These are phyloP conservation scores for Phalacrocorax carbo DNA, from an alignment of 2,113 vertebrate genomes.

Conservation along the genomic window DNA sequence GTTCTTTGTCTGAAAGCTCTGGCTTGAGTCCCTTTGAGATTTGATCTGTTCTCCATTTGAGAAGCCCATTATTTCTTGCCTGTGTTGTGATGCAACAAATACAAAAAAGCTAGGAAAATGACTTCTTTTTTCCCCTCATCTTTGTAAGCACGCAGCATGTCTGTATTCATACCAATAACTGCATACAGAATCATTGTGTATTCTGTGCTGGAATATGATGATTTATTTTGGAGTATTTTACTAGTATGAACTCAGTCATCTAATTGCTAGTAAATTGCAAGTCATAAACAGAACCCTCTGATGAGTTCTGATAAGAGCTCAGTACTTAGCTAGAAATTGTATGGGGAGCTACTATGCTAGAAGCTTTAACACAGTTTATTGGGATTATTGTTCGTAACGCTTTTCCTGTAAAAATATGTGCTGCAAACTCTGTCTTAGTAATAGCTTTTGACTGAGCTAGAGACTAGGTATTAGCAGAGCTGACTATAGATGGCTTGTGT, in stretches of 20 bases:
- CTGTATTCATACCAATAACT: not conserved
- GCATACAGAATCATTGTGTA: not conserved
- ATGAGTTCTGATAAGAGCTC: constrained; percentile 3
- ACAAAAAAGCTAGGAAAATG: not conserved
- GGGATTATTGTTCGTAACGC: not conserved
- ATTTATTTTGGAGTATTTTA: constrained; percentile 8
- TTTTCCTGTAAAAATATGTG: not conserved
- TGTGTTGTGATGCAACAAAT: not conserved
- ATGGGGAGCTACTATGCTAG: not conserved
- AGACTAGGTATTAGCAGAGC: not conserved
- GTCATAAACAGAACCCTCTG: not conserved
- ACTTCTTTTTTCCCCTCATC: no score
- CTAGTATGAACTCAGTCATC: not conserved
- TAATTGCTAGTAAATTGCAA: constrained; percentile 28
- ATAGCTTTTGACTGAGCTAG: not conserved
- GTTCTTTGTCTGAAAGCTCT: not conserved
- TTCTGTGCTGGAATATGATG: not conserved
- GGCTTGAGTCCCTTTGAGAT: not conserved
- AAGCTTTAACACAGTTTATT: not conserved
- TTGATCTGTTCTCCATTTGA: not conserved
- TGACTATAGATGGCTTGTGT: not conserved
- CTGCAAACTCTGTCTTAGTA: not conserved
- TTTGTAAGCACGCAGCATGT: not conserved
- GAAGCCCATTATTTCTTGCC: not conserved
- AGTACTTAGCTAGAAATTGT: not conserved